Base-by-base conservation (phyloP, 2,113 vertebrate species). In the Centropus bengalensis region DNA sequence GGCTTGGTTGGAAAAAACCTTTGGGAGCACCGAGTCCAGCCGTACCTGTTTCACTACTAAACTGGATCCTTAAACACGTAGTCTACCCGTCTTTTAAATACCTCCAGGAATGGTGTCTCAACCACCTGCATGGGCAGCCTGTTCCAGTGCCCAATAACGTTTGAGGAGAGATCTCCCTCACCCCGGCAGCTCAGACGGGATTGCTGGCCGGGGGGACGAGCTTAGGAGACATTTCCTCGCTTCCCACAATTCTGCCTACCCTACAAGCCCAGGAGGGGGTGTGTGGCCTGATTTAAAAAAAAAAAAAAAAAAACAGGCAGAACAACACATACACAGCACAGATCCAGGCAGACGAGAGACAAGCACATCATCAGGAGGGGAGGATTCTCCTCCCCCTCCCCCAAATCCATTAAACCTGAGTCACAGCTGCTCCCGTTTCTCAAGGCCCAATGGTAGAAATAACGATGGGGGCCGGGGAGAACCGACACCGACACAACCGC, bases 351-450 rank as follows among this genome's bases (percentile, higher is more conserved):
- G 30, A 79, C 7, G 40, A 27, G 52, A 24, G 11, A 80, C 28
- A 89, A 71, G 95, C 33, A 76, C 76, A 62, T 24, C 62, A 22
- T 14, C 26, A 4, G 10, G 8, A 47, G 33, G 33, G 44, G 24
- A 77, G 55, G 42, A 10, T 30, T 81, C 12, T 33, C 14, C 1
- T 15, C 59, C 36, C 24, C 82, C 44, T 20, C 47, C 18, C 47
- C 47, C 47, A 36, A 36, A 36, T 30, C 75, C 45, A 10, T 52
- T 76, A 88, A 81, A 45, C 93, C 96, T 97, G 52, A 95, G 95
- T 96, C 97, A 97, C 92, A 73, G 89, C 75, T 54, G 91, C 90
- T 68, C 67, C 58, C 78, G 23, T 60, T 81, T 42, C 9, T 22
- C 68, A 94, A 94, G 95, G 96, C 91, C 95, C 86, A 58, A 30